phyloP scores from a whole-genome alignment of 2,113 vertebrate species.

The Chascanopsetta lugubris region DNA sequence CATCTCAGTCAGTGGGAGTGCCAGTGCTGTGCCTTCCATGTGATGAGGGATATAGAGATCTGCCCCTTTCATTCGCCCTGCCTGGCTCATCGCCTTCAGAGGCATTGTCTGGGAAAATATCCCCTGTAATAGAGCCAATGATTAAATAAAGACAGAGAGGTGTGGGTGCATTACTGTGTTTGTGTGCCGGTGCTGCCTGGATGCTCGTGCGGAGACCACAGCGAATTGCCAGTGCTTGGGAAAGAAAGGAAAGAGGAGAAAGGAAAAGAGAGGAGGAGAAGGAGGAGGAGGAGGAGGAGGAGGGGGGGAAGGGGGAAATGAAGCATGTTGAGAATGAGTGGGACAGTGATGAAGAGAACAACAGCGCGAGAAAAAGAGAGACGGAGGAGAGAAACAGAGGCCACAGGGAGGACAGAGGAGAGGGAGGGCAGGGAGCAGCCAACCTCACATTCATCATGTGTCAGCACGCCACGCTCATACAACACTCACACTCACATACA shows the following conservation, averaged over 20 bases:
- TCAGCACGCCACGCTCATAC: constrained; percentile 48
- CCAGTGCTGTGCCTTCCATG: constrained; percentile 60
- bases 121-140: constrained; percentile 71
- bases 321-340: constrained; percentile 12
- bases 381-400: constrained; percentile 42
- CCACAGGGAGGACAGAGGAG: constrained; percentile 62
- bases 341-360: constrained; percentile 26
- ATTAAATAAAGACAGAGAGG: constrained; percentile 71
- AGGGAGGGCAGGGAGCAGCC: constrained; percentile 43
- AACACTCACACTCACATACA: constrained; percentile 40
- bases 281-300: background rate
- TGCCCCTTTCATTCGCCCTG: constrained; percentile 52
- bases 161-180: constrained; percentile 32
- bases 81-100: constrained; percentile 61
- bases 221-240: constrained; percentile 16
- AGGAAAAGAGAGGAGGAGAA: constrained; percentile 1
- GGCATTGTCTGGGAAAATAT: constrained; percentile 74
- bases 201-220: constrained; percentile 15
- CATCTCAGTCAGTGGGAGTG: constrained; percentile 71
- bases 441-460: constrained; percentile 71
- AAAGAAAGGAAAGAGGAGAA: background rate
- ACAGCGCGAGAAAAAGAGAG: background rate
- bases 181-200: constrained; percentile 25
- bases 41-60: constrained; percentile 70
- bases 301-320: constrained; percentile 7